Base-by-base conservation (phyloP, 1,140 invertebrate species). In the Achroia grisella region DNA sequence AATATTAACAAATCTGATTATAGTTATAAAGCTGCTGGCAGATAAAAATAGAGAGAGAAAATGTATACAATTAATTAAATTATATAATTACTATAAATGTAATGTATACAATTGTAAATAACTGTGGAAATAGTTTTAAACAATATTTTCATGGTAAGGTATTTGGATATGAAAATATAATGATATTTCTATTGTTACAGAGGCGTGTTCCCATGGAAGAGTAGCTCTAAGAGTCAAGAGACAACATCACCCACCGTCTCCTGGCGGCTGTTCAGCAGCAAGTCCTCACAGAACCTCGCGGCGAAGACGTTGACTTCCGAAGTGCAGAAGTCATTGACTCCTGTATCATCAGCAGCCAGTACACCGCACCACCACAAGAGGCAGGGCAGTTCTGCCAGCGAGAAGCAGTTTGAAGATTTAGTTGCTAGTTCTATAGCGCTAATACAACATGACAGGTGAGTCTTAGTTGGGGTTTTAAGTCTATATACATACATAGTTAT, bases 201-300 rank as follows among this genome's bases (percentile, higher is more conserved):
- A 75, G 90, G 89, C 61, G 88, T 91, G 1, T 91, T 92, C 62
- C 88, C 89, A 0, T 91, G 90, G 90, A 91, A 89, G 53, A 86
- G 84, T 15, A 87, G 53, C 50, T 72, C 73, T 0, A 76, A 80
- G 44, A 66, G 36, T 27, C 61, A 71, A 54, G 69, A 75, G 1
- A 46, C 65, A 0, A 32, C 40, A 39, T n/a, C 53, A 5, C 41
- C 60, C 9, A 56, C 49, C 1, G 62, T 65, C 0, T 54, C 67
- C 1, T 81, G 80, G 80, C 55, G 67, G 10, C 45, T 84, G 8
- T 85, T 85, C 56, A 69, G 81, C 13, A 78, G 71, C 58, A 82
- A 81, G 29, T 78, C 77, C 14, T 77, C 63, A 12, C 66, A 62
- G 12, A 79, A 74, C 43, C 52, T 85, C 0, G 43, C 58, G 0